Evolutionary conservation across 2,888 invertebrate genomes (phyloP), one percentile per base, ranked within the genome.

Genomic region (Brachyopa scutellaris): DNA sequence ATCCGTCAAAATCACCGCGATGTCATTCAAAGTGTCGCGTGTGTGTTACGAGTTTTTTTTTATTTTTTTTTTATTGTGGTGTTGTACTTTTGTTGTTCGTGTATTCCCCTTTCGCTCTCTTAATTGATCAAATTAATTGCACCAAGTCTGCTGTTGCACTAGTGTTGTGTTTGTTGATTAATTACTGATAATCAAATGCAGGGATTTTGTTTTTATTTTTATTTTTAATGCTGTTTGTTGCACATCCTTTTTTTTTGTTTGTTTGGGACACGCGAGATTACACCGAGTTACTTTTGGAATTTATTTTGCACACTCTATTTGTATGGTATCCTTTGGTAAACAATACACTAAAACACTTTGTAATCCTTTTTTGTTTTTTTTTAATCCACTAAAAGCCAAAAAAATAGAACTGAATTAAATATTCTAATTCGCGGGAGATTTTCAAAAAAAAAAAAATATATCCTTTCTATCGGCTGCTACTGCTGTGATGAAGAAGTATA

Each of bases 91-190:
- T 40, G 40, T 69, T 64, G 53, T 51, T 72, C 21, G 19, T 38
- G 31, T 51, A 55, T 53, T 70, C 53, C 51, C 59, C 40, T 64
- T 76, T 70, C 36, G 64, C 62, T 82, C 9, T 42, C 19, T 70
- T 77, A 82, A 82, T 72, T 77, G 82, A 55, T 72, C 45, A 53
- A 82, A 82, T 82, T 82, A 82, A 82, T 82, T 77, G 61, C 70
- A 70, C 64, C 64, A 17, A 70, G 70, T 66, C 40, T 49, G 17
- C 15, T 61, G 62, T 26, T 67, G 59, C 29, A 40, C 38, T 49
- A 49, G 47, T 55, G 26, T 21, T 21, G 29, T 9, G 40, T 45
- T 61, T 57, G 40, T 66, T 55, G 66, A 66, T 74, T 36, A 55
- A 69, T 82, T 69, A 82, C 80, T 62, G 59, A 76, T 59, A 59